Base-by-base conservation (phyloP, 2,888 invertebrate species). In the Euspilapteryx auroguttella region DNA sequence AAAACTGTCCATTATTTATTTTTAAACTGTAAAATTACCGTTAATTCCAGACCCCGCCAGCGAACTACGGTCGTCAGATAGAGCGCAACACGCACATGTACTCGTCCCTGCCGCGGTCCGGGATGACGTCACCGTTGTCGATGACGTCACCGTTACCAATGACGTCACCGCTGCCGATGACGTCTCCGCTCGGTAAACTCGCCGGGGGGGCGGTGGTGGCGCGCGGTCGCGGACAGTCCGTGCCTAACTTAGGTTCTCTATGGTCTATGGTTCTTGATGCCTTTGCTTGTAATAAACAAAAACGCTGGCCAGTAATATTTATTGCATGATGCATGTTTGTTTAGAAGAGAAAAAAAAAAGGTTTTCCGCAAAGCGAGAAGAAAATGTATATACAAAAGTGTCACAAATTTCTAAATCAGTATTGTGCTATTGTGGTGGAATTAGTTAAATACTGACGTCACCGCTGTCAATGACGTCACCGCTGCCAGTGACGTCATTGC, bases 201-300 rank as follows among this genome's bases (percentile, higher is more conserved):
- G 85, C 80, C 54, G 86, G 90, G 77, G 90, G 91, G 87, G 55
- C 56, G 62, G 61, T 61, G 62, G 62, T 58, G 59, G 62, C 63
- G 46, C 59, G 69, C 50, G 71, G 66, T 37, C 81, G 84, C 75
- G 90, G 91, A 69, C 87, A 85, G 54, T 93, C 93, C 51, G 92
- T 93, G 59, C 94, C 94, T 51, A 91, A 92, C 79, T 78, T 94
- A 92, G 93, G 93, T 93, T 5, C n/a, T n/a, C n/a, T n/a, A n/a
- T n/a, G n/a, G n/a, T n/a, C n/a, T n/a, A n/a, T n/a, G n/a, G n/a
- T n/a, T n/a, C n/a, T n/a, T n/a, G n/a, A n/a, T n/a, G n/a, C n/a
- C n/a, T n/a, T n/a, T n/a, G n/a, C n/a, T n/a, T n/a, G n/a, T n/a
- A n/a, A n/a, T n/a, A n/a, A n/a, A n/a, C n/a, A n/a, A n/a, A n/a